Evolutionary conservation across 1,140 invertebrate genomes (phyloP), one percentile per base, ranked within the genome.

Genomic region (Antheraea pernyi): DNA sequence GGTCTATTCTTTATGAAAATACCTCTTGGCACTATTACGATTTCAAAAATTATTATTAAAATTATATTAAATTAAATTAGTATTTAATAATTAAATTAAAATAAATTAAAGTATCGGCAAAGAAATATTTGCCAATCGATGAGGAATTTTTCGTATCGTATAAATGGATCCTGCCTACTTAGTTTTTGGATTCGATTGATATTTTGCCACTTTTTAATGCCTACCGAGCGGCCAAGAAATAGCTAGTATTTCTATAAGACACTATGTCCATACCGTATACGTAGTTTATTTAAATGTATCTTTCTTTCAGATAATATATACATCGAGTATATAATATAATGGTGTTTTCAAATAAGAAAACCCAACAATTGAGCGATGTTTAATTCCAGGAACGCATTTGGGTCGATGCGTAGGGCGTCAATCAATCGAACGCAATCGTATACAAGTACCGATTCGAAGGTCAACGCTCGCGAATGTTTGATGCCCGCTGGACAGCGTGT

Each of bases 301-400:
- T 53, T 53, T 16, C 9, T 16, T 16, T 53, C 0, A 11, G 2
- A 53, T 53, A n/a, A 0, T 53, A 53, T 53, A 7, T 42, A 53
- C 5, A 53, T 16, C 1, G 46, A 53, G 10, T 53, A 42, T 42
- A 42, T 42, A 42, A 53, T 9, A 53, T 53, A 53, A 53, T 53
- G 16, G 13, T 53, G 16, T 53, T 53, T 53, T 13, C 11, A 53
- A 53, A 11, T 1, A 53, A 53, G 16, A 9, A 53, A 53, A 53
- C 46, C 46, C 46, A n/a, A 58, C 64, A 74, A 70, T 53, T 11
- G 46, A 53, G 46, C 16, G 46, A 53, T 53, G 46, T 53, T 53
- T 53, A 53, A 70, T 86, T 84, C 75, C 72, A 59, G 78, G 80
- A 81, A 86, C 72, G 80, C 71, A 86, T 82, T 80, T 77, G 74